Percentiles rank a stretch among this genome's conserved stretches.
Conservation (phyloP, 1,140 invertebrate genomes). For the Pogonomyrmex barbatus region DNA sequence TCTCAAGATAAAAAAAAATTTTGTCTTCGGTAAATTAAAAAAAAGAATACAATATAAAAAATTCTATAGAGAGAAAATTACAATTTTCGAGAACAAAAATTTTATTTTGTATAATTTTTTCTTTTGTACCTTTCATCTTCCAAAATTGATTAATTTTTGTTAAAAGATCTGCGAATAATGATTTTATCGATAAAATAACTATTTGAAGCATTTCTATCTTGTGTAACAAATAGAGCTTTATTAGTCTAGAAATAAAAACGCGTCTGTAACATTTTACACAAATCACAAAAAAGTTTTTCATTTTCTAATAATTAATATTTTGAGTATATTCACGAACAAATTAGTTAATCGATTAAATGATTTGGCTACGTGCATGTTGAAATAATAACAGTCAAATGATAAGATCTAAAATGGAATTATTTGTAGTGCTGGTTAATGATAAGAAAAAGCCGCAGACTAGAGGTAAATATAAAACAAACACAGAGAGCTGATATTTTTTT, state of each 20-base stretch:
- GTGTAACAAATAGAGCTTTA: not conserved
- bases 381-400: slow-evolving; percentile 67
- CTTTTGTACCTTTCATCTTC: not conserved
- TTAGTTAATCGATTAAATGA: slow-evolving; percentile 61
- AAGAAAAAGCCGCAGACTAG: slow-evolving; percentile 62
- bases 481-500: no score
- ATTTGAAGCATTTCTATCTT: not conserved
- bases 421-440: slow-evolving; percentile 74
- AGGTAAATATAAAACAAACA: slow-evolving; percentile 13
- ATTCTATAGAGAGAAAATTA: not conserved
- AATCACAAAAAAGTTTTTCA: no score
- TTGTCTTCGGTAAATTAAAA: not conserved
- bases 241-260: not conserved
- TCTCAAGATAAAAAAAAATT: not conserved
- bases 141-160: no score
- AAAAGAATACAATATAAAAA: not conserved
- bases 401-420: slow-evolving; percentile 73
- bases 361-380: not conserved
- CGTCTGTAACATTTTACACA: not conserved
- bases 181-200: not conserved
- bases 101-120: not conserved
- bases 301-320: no score
- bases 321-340: no score
- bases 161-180: not conserved
- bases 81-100: not conserved